Evolutionary conservation across 2,113 vertebrate genomes (phyloP).

Genomic region (Blennius ocellaris): DNA sequence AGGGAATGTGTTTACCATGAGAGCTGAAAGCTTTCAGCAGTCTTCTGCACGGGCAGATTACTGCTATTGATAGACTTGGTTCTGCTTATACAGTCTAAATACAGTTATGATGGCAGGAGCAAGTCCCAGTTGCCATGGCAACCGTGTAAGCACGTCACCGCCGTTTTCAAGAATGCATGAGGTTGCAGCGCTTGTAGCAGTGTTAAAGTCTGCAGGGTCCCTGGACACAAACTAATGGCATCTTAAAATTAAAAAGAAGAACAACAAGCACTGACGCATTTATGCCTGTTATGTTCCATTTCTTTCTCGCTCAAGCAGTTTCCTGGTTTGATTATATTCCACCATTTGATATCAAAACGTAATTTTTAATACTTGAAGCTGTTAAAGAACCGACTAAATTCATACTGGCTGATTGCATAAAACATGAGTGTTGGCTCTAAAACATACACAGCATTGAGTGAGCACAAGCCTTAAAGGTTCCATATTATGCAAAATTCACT

Average conservation of each 20-base stretch:
- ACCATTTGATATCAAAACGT: neutral
- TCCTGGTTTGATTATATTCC: neutral
- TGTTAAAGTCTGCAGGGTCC: conserved; percentile 6
- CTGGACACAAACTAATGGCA: neutral
- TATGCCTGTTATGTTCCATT: neutral
- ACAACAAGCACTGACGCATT: neutral
- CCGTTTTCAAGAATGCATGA: conserved; percentile 26
- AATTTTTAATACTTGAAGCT: neutral
- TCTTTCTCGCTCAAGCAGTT: neutral
- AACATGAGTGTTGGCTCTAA: neutral
- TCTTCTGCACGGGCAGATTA: conserved; percentile 7
- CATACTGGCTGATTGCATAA: no score
- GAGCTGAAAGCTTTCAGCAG: conserved; percentile 19
- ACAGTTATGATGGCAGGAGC: conserved; percentile 25
- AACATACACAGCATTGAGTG: neutral
- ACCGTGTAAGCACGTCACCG: conserved; percentile 25
- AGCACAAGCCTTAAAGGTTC: no score
- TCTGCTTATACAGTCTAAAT: conserved; percentile 32
- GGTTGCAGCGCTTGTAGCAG: neutral
- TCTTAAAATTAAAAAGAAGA: neutral
- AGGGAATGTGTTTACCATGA: conserved; percentile 26
- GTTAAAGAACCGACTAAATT: neutral
- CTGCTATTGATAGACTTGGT: conserved; percentile 16
- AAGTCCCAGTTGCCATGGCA: conserved; percentile 45
- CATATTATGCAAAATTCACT: no score